Conservation (phyloP, 2,113 vertebrate species). For the Strix uralensis region DNA sequence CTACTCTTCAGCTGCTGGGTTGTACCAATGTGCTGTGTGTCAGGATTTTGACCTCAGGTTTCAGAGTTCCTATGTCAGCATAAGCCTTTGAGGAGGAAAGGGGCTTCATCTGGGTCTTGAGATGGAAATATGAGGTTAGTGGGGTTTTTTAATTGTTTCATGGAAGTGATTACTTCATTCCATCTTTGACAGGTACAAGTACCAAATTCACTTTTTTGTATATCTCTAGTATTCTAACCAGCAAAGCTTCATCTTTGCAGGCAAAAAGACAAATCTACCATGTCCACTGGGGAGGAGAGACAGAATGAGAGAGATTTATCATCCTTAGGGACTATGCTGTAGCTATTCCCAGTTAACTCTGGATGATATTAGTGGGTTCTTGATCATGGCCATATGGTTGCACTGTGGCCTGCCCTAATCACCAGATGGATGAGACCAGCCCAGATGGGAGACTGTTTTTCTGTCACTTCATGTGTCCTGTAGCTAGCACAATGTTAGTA, state of each 20-base stretch:
- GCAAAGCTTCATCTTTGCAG: background rate
- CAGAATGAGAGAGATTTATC: conserved; percentile 18
- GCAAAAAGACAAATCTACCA: background rate
- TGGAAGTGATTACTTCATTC: background rate
- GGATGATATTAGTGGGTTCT: background rate
- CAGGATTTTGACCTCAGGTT: background rate
- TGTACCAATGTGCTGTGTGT: accelerated
- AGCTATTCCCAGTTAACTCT: background rate
- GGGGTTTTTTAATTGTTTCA: background rate
- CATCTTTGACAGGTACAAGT: background rate
- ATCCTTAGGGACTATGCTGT: conserved; percentile 5
- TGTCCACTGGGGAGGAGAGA: background rate
- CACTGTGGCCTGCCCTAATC: background rate
- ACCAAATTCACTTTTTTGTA: background rate
- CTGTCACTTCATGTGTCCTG: background rate
- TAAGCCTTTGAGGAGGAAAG: background rate
- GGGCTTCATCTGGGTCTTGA: background rate
- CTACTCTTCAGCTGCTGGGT: background rate
- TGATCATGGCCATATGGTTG: conserved; percentile 8
- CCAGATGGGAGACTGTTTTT: background rate
- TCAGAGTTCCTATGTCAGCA: background rate
- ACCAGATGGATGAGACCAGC: background rate
- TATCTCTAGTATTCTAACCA: background rate
- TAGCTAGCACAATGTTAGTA: background rate
- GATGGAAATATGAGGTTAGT: background rate